phyloP scores from a whole-genome alignment of 2,888 invertebrate genomes.

The Rhorus exstirpatorius region DNA sequence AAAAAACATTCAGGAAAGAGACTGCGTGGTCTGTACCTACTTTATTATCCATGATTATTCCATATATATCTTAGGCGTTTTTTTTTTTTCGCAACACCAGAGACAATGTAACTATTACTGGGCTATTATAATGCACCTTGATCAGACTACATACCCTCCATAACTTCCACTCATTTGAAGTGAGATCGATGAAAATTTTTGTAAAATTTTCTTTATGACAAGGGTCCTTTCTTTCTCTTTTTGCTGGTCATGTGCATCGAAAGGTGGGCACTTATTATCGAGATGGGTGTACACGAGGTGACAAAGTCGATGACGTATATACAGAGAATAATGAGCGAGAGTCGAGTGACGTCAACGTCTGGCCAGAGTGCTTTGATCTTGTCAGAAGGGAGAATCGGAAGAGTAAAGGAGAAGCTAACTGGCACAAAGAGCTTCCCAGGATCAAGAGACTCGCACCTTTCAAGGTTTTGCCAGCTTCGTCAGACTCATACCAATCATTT shows the following conservation, averaged over 20 bases:
- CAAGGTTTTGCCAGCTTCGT: conserved; percentile 65
- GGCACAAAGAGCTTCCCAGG: conserved; percentile 75
- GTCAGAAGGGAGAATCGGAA: conserved; percentile 70
- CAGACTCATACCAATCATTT: conserved; percentile 69
- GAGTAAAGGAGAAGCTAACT: conserved; percentile 73
- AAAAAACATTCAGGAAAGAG: too few species aligned
- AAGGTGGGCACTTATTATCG: conserved; percentile 5
- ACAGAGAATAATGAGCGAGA: conserved; percentile 23
- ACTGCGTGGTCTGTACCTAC: too few species aligned
- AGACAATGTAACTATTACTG: too few species aligned
- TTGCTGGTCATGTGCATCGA: not conserved
- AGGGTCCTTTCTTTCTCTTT: not conserved
- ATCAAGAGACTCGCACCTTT: conserved; percentile 65
- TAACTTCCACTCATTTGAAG: too few species aligned
- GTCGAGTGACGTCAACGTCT: conserved; percentile 50
- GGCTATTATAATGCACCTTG: too few species aligned
- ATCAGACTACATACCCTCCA: too few species aligned
- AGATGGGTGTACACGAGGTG: not conserved
- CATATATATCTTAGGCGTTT: too few species aligned
- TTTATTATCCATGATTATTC: too few species aligned
- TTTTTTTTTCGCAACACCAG: too few species aligned
- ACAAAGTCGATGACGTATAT: conserved; percentile 3
- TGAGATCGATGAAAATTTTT: not conserved
- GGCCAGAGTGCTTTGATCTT: conserved; percentile 77
- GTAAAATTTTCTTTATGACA: not conserved